phyloP scores from a whole-genome alignment of 2,888 invertebrate genomes.

The Drosophila ustulata region DNA sequence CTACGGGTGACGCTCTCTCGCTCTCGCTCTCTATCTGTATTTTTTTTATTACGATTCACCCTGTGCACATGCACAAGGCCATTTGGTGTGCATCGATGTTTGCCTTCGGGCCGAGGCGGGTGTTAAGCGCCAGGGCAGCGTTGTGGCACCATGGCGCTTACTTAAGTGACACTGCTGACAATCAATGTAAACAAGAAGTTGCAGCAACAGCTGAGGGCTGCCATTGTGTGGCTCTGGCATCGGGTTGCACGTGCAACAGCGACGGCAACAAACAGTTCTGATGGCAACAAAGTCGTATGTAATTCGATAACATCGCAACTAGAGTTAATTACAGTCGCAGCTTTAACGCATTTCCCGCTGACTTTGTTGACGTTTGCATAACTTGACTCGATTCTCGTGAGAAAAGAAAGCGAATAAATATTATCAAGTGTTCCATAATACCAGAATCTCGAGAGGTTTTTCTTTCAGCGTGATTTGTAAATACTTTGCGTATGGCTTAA shows the following conservation, averaged over 20 bases:
- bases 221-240: conserved; percentile 3
- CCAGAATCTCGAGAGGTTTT: conserved; percentile 5
- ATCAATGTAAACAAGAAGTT: conserved; percentile 69
- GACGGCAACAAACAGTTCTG: conserved; percentile 26
- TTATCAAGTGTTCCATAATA: conserved; percentile 30
- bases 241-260: conserved; percentile 38
- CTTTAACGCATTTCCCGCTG: conserved; percentile 54
- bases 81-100: conserved; percentile 44
- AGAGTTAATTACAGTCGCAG: conserved; percentile 77
- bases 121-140: conserved; percentile 34
- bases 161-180: conserved; percentile 77
- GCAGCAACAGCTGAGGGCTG: conserved; percentile 38
- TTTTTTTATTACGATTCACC: conserved; percentile 34
- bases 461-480: conserved; percentile 6
- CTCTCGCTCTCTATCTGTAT: conserved; percentile 8
- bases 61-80: conserved; percentile 60
- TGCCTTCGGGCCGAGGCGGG: conserved; percentile 29
- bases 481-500: conserved; percentile 17
- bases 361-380: conserved; percentile 67
- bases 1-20: conserved; percentile 30
- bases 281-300: conserved; percentile 62
- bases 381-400: conserved; percentile 53
- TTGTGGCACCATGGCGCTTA: conserved; percentile 70
- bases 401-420: conserved; percentile 38
- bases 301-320: conserved; percentile 75